phyloP scores from a whole-genome alignment of 1,140 invertebrate genomes.

The Diabrotica undecimpunctata region DNA sequence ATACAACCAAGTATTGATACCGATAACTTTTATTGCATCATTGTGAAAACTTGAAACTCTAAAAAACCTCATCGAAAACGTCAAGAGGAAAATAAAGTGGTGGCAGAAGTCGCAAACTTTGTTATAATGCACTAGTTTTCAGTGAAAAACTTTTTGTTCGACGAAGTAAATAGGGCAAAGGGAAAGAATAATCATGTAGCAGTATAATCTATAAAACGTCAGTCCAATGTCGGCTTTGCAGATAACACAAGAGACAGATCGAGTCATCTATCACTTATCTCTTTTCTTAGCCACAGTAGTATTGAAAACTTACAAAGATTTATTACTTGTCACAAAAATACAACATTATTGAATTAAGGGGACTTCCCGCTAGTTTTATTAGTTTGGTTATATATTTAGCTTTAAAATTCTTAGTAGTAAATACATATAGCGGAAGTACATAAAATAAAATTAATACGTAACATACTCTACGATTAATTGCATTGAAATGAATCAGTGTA shows the following conservation, averaged over 20 bases:
- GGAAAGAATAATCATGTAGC: background rate
- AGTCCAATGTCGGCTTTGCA: background rate
- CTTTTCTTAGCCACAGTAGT: background rate
- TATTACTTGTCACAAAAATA: background rate
- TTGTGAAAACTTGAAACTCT: no score
- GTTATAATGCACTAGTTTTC: background rate
- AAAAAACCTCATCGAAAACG: no score
- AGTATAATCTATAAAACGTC: slow-evolving; percentile 2
- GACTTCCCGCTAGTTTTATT: background rate
- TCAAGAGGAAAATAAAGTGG: no score
- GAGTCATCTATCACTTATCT: slow-evolving; percentile 2
- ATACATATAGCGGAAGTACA: no score
- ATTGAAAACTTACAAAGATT: background rate
- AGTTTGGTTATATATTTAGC: background rate
- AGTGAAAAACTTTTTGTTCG: background rate
- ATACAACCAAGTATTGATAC: no score
- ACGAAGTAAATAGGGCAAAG: background rate
- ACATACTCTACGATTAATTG: no score
- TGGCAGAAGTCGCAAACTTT: background rate
- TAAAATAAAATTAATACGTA: no score
- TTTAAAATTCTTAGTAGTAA: no score
- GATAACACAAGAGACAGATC: background rate
- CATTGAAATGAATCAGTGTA: no score
- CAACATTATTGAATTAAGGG: background rate
- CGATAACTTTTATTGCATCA: no score